Conservation (phyloP, 92 coral and sea anemone genomes). For the Ricordea florida region DNA sequence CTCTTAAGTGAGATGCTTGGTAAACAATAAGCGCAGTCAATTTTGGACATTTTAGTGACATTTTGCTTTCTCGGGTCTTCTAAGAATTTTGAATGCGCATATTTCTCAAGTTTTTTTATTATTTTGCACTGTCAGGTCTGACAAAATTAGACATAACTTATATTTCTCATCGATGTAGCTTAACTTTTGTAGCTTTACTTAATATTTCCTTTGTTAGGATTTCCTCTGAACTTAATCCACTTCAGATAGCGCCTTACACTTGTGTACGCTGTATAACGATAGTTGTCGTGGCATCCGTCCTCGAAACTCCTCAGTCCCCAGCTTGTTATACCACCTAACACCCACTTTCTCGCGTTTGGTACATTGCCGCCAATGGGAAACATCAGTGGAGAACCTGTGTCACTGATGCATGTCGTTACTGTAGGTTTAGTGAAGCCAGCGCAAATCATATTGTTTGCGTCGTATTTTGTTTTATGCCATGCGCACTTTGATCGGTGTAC, state of each 20-base stretch:
- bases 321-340: conserved; percentile 87
- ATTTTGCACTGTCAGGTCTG: no score
- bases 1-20: no score
- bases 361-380: conserved; percentile 52
- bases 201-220: not conserved
- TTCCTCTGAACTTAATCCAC: conserved; percentile 69
- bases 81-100: no score
- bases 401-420: conserved; percentile 76
- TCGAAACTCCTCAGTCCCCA: conserved; percentile 83
- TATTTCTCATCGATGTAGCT: no score
- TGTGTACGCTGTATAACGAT: conserved; percentile 76
- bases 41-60: no score
- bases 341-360: conserved; percentile 58
- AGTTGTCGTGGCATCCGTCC: conserved; percentile 67
- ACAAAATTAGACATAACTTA: no score
- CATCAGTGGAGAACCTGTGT: conserved; percentile 96
- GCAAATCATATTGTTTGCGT: conserved; percentile 66
- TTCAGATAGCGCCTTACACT: conserved; percentile 66
- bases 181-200: no score
- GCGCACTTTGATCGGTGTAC: conserved; percentile 58
- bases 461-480: conserved; percentile 68
- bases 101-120: no score
- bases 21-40: no score
- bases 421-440: conserved; percentile 69
- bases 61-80: no score